Conservation (phyloP, 2,888 invertebrate genomes). For the Exocentrus adspersus region DNA sequence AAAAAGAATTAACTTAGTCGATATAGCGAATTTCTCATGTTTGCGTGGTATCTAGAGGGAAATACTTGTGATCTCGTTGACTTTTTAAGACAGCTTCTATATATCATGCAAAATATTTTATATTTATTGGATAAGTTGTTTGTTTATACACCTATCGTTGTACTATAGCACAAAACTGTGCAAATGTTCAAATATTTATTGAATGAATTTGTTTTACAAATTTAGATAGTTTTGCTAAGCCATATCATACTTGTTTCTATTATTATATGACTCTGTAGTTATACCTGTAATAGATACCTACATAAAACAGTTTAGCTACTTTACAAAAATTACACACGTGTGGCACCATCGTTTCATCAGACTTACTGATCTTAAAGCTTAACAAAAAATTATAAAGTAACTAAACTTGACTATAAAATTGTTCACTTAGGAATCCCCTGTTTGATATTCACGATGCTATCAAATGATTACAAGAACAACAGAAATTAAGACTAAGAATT, state of each 20-base stretch:
- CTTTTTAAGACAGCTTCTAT: slow-evolving; percentile 8
- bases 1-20: slow-evolving; percentile 41
- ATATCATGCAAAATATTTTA: slow-evolving; percentile 9
- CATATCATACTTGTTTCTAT: slow-evolving; percentile 14
- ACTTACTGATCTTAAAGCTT: too few relatives aligned
- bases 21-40: slow-evolving; percentile 34
- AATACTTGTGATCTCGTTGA: not conserved
- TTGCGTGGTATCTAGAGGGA: slow-evolving; percentile 37
- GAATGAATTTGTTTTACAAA: slow-evolving; percentile 4
- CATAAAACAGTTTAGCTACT: not conserved
- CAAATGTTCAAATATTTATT: slow-evolving; percentile 18
- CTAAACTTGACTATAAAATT: not conserved
- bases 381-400: not conserved
- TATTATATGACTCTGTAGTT: not conserved
- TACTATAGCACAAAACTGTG: slow-evolving; percentile 16
- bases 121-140: slow-evolving; percentile 6
- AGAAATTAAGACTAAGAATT: not conserved
- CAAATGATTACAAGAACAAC: not conserved
- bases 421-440: slow-evolving; percentile 4
- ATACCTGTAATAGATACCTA: too few relatives aligned
- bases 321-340: too few relatives aligned
- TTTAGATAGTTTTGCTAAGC: slow-evolving; percentile 15
- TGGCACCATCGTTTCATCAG: too few relatives aligned
- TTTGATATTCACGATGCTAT: slow-evolving; percentile 8
- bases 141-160: slow-evolving; percentile 13